Percentiles rank a stretch among this genome's conserved stretches.
Evolutionary conservation across 2,113 vertebrate genomes (phyloP).

Genomic region (Baryphthengus martii): DNA sequence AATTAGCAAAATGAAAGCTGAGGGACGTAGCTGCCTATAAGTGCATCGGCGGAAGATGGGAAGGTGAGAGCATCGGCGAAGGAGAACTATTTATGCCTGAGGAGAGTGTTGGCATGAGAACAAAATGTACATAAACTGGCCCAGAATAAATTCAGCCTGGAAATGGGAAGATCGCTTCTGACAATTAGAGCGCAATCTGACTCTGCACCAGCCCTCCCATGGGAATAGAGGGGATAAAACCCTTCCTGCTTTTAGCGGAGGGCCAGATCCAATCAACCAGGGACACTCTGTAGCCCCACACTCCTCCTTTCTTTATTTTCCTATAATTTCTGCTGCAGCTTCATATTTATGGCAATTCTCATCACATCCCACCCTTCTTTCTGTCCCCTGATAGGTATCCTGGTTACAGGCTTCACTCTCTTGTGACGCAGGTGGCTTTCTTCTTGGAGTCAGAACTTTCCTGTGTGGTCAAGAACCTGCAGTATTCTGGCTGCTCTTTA

Average conservation of each 20-base stretch:
- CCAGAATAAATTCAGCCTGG: constrained; percentile 29
- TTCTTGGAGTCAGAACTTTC: not conserved
- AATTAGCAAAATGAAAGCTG: constrained; percentile 19
- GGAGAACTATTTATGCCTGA: constrained; percentile 37
- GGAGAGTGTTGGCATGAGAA: constrained; percentile 12
- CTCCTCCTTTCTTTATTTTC: not conserved
- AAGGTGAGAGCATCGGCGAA: not conserved
- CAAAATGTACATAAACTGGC: not conserved
- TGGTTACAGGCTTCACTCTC: not conserved
- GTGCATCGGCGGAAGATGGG: not conserved
- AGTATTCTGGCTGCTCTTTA: not conserved
- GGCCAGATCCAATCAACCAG: fast-evolving
- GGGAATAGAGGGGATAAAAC: not conserved
- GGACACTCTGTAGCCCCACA: fast-evolving
- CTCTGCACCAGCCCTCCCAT: not conserved
- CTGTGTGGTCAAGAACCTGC: not conserved
- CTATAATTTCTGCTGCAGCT: not conserved
- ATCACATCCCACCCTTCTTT: not conserved
- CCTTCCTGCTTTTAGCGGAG: not conserved
- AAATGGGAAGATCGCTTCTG: not conserved
- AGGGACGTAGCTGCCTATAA: constrained; percentile 37
- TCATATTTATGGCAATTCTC: not conserved
- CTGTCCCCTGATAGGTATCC: not conserved
- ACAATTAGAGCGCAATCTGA: constrained; percentile 2
- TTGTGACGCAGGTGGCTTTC: constrained; percentile 27